Conservation (phyloP, 2,113 vertebrate genomes). For the Elgaria multicarinata region DNA sequence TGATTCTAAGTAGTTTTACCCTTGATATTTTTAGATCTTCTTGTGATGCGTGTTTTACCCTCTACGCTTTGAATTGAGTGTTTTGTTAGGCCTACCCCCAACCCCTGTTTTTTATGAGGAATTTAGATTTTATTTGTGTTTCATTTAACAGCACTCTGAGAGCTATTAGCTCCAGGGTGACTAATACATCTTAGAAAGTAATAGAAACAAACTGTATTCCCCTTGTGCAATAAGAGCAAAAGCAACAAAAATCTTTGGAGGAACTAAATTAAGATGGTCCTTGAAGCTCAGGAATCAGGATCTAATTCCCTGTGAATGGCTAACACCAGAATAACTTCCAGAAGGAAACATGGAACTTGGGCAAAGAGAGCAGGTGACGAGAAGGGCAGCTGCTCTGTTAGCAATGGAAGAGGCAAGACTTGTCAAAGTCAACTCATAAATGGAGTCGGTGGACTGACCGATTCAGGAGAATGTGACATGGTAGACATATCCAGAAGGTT, state of each 20-base stretch:
- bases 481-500: not conserved
- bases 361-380: not conserved
- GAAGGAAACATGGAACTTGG: not conserved
- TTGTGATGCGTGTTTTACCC: too few species aligned
- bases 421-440: not conserved
- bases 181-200: too few species aligned
- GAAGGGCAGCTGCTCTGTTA: slow-evolving; percentile 18
- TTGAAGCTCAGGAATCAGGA: accelerated
- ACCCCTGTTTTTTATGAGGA: too few species aligned
- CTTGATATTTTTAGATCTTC: too few species aligned
- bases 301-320: slow-evolving; percentile 21
- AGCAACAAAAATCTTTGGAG: not conserved
- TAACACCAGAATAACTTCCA: slow-evolving; percentile 46
- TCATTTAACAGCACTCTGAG: too few species aligned
- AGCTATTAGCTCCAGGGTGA: too few species aligned
- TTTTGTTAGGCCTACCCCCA: too few species aligned
- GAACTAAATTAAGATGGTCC: not conserved
- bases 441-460: not conserved
- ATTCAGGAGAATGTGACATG: not conserved
- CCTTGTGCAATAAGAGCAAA: not conserved
- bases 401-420: slow-evolving; percentile 15
- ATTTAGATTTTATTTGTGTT: too few species aligned
- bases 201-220: not conserved
- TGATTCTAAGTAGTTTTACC: too few species aligned
- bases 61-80: too few species aligned